phyloP scores from a whole-genome alignment of 2,797 vertebrate genomes.

The Sebastes kiyomatsui region DNA sequence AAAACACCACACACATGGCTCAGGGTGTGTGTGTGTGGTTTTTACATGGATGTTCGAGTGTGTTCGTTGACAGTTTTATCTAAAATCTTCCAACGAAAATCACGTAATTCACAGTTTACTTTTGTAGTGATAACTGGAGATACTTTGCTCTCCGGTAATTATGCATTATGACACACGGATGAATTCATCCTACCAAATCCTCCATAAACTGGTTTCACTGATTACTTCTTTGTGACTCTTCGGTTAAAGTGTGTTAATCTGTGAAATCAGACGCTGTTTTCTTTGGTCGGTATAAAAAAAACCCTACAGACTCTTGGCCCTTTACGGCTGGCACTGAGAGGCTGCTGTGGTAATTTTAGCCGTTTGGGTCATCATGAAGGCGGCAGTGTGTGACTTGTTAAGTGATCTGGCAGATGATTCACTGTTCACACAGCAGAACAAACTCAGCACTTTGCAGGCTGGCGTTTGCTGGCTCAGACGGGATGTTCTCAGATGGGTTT shows the following conservation, averaged over 20 bases:
- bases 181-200: neutral
- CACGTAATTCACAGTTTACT: neutral
- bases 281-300: slow-evolving; percentile 16
- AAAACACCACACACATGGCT: slow-evolving; percentile 47
- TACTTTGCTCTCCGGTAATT: neutral
- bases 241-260: slow-evolving; percentile 29
- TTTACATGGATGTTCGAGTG: neutral
- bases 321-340: neutral
- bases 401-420: slow-evolving; percentile 49
- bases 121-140: neutral
- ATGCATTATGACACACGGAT: neutral
- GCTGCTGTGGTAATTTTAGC: slow-evolving; percentile 27
- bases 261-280: slow-evolving; percentile 26
- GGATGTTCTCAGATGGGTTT: neutral
- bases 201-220: neutral
- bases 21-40: neutral
- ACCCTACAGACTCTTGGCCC: neutral
- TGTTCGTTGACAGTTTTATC: neutral
- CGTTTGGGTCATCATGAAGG: slow-evolving; percentile 12
- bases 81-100: neutral
- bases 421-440: slow-evolving; percentile 13
- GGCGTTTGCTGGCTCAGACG: neutral
- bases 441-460: slow-evolving; percentile 21
- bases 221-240: neutral
- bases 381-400: slow-evolving; percentile 25